Evolutionary conservation across 2,113 vertebrate genomes (phyloP), one percentile per base, ranked within the genome.

Genomic region (Blennius ocellaris): DNA sequence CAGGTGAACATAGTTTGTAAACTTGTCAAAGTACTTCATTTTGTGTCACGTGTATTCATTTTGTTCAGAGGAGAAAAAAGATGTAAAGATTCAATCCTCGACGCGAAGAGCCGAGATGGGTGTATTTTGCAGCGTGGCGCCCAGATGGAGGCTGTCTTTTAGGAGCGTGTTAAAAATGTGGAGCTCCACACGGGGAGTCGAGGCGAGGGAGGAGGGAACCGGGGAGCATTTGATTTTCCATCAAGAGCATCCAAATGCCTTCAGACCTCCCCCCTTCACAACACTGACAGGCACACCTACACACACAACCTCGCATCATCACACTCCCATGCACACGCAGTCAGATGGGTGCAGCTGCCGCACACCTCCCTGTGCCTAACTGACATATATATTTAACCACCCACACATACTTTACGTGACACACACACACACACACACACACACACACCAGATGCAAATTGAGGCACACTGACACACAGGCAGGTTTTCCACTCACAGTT

Each of bases 371-470:
- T 48, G 75, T 70, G 51, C 86, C 81, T 67, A 40, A 62, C 80
- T 78, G 76, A 80, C 83, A 90, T 83, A 83, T 86, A 88, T 90
- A 89, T 89, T 89, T 86, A 90, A 88, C 86, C 86, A 78, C 77
- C 76, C 84, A 79, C 76, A 52, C 67, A 1, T 21, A 50, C 67
- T 80, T 69, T 69, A 78, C 63, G 63, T 71, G 72, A 64, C 80
- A 77, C 52, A 40, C 61, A 55, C 44, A 12, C 68, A 60, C 52
- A 8, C 53, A 39, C 51, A 5, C 6, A 44, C 41, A 44, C 41
- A 44, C 41, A 44, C 41, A 44, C 41, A 44, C 41, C 8, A 45
- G 39, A 77, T 61, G 78, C 78, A 76, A 73, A 73, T 45, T 1
- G 51, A 62, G 69, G 63, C 76, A 75, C 65, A 54, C 83, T 75